Evolutionary conservation across 2,113 vertebrate species (phyloP).

Genomic region (Gulo gulo): DNA sequence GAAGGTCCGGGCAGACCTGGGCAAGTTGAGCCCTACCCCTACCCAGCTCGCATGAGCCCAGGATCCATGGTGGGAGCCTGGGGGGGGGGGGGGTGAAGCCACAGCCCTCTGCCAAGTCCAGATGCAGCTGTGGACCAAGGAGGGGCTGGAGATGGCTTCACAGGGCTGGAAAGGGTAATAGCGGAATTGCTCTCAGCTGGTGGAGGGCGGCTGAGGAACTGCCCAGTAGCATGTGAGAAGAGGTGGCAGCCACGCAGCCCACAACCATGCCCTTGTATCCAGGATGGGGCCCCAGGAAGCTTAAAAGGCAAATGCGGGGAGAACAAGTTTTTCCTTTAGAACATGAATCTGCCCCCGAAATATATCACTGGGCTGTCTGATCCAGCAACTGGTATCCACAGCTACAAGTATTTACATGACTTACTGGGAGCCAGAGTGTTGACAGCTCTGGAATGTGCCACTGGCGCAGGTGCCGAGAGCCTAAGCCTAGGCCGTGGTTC

Average conservation of each 20-base stretch:
- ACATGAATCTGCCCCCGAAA: background rate
- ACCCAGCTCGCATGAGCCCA: background rate
- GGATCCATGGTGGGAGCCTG: background rate
- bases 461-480: background rate
- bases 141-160: background rate
- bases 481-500: fast-evolving
- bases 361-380: background rate
- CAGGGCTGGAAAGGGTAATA: background rate
- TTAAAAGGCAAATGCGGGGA: background rate
- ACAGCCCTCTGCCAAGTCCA: background rate
- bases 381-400: fast-evolving
- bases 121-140: background rate
- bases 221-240: background rate
- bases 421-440: background rate
- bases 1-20: too few relatives aligned
- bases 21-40: background rate
- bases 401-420: background rate
- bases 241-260: background rate
- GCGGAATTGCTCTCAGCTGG: too few relatives aligned
- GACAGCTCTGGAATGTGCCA: background rate
- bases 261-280: background rate
- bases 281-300: background rate
- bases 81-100: background rate
- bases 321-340: background rate
- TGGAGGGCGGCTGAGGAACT: background rate